phyloP scores from a whole-genome alignment of 2,888 invertebrate genomes.

The Clitarchus hookeri region DNA sequence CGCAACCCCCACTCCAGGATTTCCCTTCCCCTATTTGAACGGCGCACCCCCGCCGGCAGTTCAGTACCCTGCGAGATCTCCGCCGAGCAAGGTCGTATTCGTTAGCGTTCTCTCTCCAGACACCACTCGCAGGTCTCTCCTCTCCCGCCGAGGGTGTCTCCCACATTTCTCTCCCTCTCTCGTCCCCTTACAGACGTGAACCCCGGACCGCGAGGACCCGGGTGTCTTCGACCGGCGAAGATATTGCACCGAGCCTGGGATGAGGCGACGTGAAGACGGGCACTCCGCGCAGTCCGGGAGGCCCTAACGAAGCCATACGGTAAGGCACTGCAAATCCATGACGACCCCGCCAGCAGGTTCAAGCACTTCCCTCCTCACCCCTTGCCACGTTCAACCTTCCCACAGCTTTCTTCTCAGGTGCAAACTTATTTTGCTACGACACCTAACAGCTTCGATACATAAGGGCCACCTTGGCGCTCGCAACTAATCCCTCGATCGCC shows the following conservation, averaged over 20 bases:
- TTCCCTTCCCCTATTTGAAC: background rate
- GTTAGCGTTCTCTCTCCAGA: no score
- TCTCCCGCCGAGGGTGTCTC: no score
- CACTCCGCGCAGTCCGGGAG: background rate
- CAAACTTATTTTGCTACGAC: no score
- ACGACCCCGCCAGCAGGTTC: no score
- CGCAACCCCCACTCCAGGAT: background rate
- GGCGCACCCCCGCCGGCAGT: background rate
- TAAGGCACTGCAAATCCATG: background rate
- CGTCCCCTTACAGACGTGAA: no score
- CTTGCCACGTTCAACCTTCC: no score
- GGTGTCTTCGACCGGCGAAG: background rate
- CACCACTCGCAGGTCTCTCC: no score
- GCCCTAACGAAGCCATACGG: slow-evolving; percentile 14
- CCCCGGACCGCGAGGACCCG: background rate
- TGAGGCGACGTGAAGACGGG: background rate
- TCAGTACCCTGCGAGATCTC: slow-evolving; percentile 14
- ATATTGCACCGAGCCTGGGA: background rate
- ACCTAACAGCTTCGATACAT: no score
- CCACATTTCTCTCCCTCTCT: no score
- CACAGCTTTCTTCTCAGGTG: no score
- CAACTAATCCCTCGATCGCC: no score
- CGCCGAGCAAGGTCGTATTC: background rate
- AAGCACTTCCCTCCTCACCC: background rate
- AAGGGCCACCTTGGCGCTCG: no score